A percentile compares a stretch with the other conserved stretches of the same genome.
Evolutionary conservation across 2,113 vertebrate species (phyloP).

Genomic region (Grammomys surdaster): DNA sequence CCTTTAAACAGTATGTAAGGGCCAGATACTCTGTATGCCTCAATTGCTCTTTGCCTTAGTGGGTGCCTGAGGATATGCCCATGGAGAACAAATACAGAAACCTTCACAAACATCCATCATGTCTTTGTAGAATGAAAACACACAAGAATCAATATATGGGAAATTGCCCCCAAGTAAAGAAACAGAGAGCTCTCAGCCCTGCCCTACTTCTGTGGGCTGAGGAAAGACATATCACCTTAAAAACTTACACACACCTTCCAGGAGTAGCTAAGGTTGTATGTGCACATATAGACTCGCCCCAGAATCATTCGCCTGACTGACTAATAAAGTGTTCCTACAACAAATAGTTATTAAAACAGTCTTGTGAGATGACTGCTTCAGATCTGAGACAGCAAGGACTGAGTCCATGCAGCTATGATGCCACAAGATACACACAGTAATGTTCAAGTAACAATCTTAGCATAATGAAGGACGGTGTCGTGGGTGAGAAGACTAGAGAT

Average conservation of each 20-base stretch:
- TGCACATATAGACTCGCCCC: not conserved
- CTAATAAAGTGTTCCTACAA: not conserved
- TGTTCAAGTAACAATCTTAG: not conserved
- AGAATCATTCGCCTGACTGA: not conserved
- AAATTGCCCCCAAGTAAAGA: accelerated
- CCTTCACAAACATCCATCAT: not conserved
- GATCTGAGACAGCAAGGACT: not conserved
- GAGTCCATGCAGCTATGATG: not conserved
- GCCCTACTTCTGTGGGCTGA: not conserved
- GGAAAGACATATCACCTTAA: not conserved
- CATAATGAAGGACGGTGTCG: not conserved
- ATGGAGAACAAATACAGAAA: not conserved
- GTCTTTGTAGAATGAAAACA: not conserved
- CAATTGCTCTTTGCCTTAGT: not conserved
- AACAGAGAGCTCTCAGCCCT: not conserved
- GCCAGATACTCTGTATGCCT: not conserved
- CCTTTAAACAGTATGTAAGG: not conserved
- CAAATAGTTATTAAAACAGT: not conserved
- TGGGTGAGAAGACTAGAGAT: not conserved
- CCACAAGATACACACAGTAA: not conserved
- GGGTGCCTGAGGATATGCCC: no score
- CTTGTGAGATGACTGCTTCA: not conserved
- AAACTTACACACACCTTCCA: not conserved
- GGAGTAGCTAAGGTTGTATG: no score
- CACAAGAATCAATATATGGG: not conserved